A percentile compares a stretch with the other conserved stretches of the same genome.
phyloP scores from a whole-genome alignment of 2,888 invertebrate species.

The Geotrupes spiniger region DNA sequence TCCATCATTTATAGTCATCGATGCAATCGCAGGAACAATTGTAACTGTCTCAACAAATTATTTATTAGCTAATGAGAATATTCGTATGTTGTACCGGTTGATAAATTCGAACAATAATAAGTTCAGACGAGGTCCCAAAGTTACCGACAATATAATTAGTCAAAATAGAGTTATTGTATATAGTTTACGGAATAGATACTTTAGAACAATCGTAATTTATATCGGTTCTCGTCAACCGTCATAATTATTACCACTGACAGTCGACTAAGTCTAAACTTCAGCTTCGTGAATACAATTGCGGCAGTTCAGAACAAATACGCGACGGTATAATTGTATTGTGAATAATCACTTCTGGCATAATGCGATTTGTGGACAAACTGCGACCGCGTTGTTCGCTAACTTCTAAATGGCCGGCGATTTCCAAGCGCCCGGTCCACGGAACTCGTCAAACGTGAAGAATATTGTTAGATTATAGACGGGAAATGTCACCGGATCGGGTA shows the following conservation, averaged over 20 bases:
- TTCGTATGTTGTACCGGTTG: background rate
- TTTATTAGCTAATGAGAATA: slow-evolving; percentile 3
- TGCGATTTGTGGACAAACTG: slow-evolving; percentile 13
- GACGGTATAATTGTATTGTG: slow-evolving; percentile 21
- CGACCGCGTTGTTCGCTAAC: background rate
- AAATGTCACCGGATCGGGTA: slow-evolving; percentile 30
- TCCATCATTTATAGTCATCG: too few relatives aligned
- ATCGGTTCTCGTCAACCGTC: slow-evolving; percentile 19
- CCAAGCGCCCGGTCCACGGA: background rate
- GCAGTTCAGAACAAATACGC: slow-evolving; percentile 13
- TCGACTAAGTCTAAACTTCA: slow-evolving; percentile 18
- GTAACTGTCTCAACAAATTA: too few relatives aligned
- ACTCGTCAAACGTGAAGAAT: slow-evolving; percentile 18
- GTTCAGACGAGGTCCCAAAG: slow-evolving; percentile 5
- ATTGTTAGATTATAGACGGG: slow-evolving; percentile 26
- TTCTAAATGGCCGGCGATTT: background rate
- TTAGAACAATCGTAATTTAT: slow-evolving; percentile 20
- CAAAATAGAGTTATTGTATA: slow-evolving; percentile 12
- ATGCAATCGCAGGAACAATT: too few relatives aligned
- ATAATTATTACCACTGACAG: slow-evolving; percentile 21
- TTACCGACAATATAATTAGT: slow-evolving; percentile 11
- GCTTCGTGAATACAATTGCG: slow-evolving; percentile 20
- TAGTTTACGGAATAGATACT: slow-evolving; percentile 18
- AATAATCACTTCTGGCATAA: slow-evolving; percentile 15
- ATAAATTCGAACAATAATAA: slow-evolving; percentile 1